Base-by-base conservation (phyloP, 2,113 vertebrate genomes). In the Urocitellus parryii region DNA sequence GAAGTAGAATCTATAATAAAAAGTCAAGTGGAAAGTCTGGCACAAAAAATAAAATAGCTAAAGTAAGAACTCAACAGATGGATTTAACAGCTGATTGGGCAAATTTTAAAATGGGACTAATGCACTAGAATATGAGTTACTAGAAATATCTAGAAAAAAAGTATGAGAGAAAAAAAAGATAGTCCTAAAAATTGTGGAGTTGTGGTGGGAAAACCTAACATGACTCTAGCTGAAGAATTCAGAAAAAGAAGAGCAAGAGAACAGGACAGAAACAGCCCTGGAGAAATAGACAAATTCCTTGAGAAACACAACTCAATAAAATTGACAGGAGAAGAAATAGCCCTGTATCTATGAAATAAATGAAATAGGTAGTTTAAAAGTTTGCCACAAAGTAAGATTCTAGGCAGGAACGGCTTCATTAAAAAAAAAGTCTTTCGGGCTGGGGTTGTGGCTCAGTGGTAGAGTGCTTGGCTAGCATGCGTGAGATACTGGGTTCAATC, bases 1-100 rank as follows among this genome's bases (percentile, higher is more conserved):
- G 22, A 77, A 92, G 13, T 45, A 3, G 14, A 82, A 72, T 77
- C 34, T 73, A 8, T 27, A 76, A 77, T 37, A 61, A 95, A 92
- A 93, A 77, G 13, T 16, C 27, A 88, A 91, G 68, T 42, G 56
- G 37, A 70, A 84, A 74, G 13, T 81, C 20, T 77, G 45, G 22
- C 89, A 76, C 12, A 88, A 25, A 80, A 96, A 95, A 84, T 24
- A 76, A 83, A 93, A 76, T 79, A 67, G 7, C 39, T 56, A 88
- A 95, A 58, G 88, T 79, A 88, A 85, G 25, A 85, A 61, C 13
- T 80, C 56, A 84, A 88, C 27, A 78, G 48, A 87, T 58, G 45
- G 45, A 77, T 68, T 88, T 53, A 79, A 79, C 13, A 93, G 42
- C 20, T 76, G 34, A 83, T 34, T 14, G 8, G 48, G 27, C 13